Conservation (phyloP, 1,140 invertebrate genomes). For the Piezodorus guildinii region DNA sequence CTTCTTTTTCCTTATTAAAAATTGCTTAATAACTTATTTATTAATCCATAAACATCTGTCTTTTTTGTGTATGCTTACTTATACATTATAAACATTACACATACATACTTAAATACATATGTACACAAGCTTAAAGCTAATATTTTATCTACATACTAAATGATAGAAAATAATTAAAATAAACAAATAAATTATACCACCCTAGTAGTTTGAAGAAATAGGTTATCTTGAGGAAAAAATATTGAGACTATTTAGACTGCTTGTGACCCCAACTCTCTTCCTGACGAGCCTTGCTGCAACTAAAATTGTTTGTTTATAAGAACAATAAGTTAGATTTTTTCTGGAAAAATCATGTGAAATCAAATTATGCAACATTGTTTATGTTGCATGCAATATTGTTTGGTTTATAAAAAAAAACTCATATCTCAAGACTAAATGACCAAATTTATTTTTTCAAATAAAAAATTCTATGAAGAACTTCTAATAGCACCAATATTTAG, state of each 20-base stretch:
- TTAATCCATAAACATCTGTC: too few relatives aligned
- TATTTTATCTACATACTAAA: too few relatives aligned
- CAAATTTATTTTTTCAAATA: neutral
- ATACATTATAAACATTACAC: too few relatives aligned
- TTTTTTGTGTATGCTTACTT: too few relatives aligned
- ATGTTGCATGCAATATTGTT: constrained; percentile 8
- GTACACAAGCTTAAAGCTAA: too few relatives aligned
- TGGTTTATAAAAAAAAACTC: constrained; percentile 19
- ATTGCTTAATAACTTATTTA: too few relatives aligned
- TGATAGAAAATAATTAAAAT: too few relatives aligned
- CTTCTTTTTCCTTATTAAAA: too few relatives aligned
- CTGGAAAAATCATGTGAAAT: constrained; percentile 14
- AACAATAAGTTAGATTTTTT: constrained; percentile 20
- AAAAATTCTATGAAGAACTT: neutral
- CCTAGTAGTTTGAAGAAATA: neutral
- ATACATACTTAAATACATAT: too few relatives aligned
- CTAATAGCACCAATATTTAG: neutral
- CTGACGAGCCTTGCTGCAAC: constrained; percentile 56
- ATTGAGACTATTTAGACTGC: neutral
- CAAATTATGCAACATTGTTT: constrained; percentile 9
- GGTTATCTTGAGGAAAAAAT: constrained; percentile 17
- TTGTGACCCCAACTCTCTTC: constrained; percentile 38
- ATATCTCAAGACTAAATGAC: neutral
- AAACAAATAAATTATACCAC: too few relatives aligned
- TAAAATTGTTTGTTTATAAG: constrained; percentile 39